These are phyloP conservation scores for Scrobipalpa atriplicella DNA, from an alignment of 2,888 invertebrate species.

Conservation along the genomic window DNA sequence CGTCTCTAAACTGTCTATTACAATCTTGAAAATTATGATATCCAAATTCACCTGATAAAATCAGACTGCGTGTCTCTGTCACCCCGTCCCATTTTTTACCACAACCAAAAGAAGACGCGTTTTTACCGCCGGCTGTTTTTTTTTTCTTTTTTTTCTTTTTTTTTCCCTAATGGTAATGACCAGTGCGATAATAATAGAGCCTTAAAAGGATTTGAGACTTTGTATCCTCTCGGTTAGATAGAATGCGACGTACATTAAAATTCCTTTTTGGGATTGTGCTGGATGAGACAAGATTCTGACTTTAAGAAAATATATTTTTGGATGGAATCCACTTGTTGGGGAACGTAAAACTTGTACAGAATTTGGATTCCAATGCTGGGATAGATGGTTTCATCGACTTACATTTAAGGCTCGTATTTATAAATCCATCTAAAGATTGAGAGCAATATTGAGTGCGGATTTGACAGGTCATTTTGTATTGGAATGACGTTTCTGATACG, in stretches of 20 bases:
- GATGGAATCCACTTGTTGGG: neutral
- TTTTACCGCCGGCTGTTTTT: conserved; percentile 33
- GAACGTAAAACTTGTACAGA: neutral
- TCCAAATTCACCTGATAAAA: neutral
- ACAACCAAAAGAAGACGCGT: conserved; percentile 28
- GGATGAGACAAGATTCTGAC: neutral
- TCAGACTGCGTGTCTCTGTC: neutral
- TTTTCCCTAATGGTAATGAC: conserved; percentile 41
- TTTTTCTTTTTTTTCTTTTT: too few species aligned
- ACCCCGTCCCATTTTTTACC: conserved; percentile 40
- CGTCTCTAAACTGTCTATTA: too few species aligned
- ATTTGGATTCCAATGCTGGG: neutral
- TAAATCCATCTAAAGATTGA: too few species aligned
- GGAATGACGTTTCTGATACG: too few species aligned
- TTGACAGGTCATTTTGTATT: too few species aligned
- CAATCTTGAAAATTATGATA: too few species aligned
- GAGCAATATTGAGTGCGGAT: too few species aligned
- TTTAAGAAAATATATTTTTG: neutral
- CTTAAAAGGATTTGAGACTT: conserved; percentile 29
- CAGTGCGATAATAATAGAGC: conserved; percentile 38
- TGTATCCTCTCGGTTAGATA: conserved; percentile 16
- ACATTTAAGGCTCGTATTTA: too few species aligned
- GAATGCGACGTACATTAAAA: conserved; percentile 16
- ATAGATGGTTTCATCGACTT: neutral
- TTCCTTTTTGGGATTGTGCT: neutral